Conservation (phyloP, 2,113 vertebrate genomes). For the Corydoras sp. region DNA sequence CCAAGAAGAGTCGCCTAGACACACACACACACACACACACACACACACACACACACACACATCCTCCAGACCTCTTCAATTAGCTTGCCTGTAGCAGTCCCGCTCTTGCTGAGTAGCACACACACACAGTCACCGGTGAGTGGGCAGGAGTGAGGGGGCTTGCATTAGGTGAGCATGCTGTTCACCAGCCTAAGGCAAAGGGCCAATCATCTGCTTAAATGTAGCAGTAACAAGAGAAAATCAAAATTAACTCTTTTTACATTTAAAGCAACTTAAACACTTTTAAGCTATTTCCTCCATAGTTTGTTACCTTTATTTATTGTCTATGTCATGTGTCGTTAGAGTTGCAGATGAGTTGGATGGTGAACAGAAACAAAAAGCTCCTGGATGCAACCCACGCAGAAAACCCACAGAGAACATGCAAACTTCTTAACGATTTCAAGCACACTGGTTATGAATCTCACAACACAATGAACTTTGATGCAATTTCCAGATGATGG, state of each 20-base stretch:
- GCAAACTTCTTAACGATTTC: no score
- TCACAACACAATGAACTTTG: no score
- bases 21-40: conserved; percentile 6
- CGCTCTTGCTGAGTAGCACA: not conserved
- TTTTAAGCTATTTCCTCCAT: no score
- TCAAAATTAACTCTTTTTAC: not conserved
- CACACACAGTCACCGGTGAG: conserved; percentile 31
- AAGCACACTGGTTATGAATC: no score
- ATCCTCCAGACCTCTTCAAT: conserved; percentile 43
- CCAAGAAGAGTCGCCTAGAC: conserved; percentile 34
- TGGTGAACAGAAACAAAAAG: no score
- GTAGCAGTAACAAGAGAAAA: conserved; percentile 17
- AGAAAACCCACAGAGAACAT: no score
- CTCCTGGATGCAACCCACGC: no score
- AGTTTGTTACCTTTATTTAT: no score
- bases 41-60: conserved; percentile 16
- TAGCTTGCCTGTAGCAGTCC: conserved; percentile 36
- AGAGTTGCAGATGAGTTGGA: no score
- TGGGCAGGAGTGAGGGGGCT: conserved; percentile 32
- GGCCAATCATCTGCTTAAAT: conserved; percentile 2
- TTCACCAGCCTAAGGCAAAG: conserved; percentile 30
- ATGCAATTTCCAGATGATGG: no score
- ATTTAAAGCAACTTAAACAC: no score
- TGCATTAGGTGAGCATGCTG: conserved; percentile 35
- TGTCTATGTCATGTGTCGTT: not conserved